Conservation (phyloP, 2,888 invertebrate genomes). For the Drepanosiphum platanoidis region DNA sequence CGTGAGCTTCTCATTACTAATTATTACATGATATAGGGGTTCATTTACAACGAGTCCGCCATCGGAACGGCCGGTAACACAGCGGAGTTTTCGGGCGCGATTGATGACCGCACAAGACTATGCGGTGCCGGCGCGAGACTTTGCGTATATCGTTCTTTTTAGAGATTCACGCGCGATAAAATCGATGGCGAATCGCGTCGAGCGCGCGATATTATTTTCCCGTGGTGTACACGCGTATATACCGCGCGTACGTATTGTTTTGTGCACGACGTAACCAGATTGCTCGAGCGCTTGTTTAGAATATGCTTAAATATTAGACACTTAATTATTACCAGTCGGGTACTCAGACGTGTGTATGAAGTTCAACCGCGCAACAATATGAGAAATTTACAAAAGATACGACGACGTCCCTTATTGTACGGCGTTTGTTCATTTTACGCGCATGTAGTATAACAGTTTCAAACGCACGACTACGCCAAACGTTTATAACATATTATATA, state of each 20-base stretch:
- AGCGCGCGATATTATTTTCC: background rate
- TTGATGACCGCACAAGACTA: no score
- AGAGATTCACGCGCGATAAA: background rate
- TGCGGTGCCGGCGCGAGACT: background rate
- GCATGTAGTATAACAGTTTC: background rate
- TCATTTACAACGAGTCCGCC: no score
- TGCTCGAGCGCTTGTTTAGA: background rate
- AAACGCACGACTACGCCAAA: background rate
- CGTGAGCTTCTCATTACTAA: no score
- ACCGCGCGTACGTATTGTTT: background rate
- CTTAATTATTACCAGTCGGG: conserved; percentile 5
- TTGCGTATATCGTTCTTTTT: no score
- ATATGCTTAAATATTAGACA: conserved; percentile 3
- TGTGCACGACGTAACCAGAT: background rate
- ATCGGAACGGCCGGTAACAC: no score
- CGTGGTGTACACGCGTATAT: no score
- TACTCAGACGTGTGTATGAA: background rate
- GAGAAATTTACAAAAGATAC: conserved; percentile 29
- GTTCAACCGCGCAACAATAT: background rate
- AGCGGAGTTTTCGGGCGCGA: no score
- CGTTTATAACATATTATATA: no score
- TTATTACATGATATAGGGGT: no score
- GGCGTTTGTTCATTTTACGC: conserved; percentile 10
- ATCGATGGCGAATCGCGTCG: background rate
- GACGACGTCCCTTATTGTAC: background rate